Conservation (phyloP, 2,888 invertebrate species). For the Napeogenes inachia region DNA sequence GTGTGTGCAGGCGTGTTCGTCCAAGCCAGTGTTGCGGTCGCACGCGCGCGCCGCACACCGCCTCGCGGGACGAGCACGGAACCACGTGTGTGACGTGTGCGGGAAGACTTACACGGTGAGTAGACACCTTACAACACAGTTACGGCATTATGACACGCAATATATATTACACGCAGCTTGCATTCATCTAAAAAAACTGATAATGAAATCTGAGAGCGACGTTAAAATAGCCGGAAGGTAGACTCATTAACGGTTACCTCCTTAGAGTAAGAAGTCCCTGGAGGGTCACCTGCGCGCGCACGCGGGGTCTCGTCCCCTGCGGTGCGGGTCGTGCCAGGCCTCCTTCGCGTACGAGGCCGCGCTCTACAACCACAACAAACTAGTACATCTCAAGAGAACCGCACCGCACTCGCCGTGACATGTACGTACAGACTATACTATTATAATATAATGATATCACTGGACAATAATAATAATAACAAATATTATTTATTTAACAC, state of each 20-base stretch:
- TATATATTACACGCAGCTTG: too few relatives aligned
- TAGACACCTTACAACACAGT: not conserved
- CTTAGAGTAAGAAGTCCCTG: constrained; percentile 54
- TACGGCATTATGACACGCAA: too few relatives aligned
- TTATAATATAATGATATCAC: too few relatives aligned
- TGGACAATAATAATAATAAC: too few relatives aligned
- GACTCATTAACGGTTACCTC: constrained; percentile 3
- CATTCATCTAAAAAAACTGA: too few relatives aligned
- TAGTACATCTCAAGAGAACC: constrained; percentile 43
- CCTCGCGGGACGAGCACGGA: constrained; percentile 36
- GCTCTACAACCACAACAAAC: constrained; percentile 56
- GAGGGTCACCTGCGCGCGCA: constrained; percentile 57
- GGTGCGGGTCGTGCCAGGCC: constrained; percentile 45
- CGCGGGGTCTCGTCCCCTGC: constrained; percentile 55
- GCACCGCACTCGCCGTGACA: too few relatives aligned
- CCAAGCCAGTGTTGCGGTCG: constrained; percentile 55
- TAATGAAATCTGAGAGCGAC: too few relatives aligned
- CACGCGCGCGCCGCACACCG: constrained; percentile 53
- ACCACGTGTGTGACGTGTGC: constrained; percentile 62
- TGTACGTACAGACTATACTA: not conserved
- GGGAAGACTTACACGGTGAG: constrained; percentile 58
- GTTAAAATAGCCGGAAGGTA: too few relatives aligned
- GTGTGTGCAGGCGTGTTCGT: constrained; percentile 52
- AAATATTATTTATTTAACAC: not conserved
- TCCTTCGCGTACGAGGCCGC: constrained; percentile 58